Conservation (phyloP, 1,140 invertebrate species). For the Cecropterus lyciades region DNA sequence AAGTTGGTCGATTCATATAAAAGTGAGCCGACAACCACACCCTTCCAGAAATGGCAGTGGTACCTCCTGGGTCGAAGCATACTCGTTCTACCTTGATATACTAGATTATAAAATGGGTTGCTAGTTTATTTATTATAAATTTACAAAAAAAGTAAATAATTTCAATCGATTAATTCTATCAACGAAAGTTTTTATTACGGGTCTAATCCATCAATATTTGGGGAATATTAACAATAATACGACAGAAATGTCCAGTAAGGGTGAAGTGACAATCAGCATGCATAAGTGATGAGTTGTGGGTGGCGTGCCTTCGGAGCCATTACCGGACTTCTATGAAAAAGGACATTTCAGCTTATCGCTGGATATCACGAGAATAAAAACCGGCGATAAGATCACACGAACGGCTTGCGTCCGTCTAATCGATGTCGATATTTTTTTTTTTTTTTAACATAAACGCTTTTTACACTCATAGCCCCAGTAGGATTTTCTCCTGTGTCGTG, state of each 20-base stretch:
- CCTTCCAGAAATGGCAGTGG: no score
- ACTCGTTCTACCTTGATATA: no score
- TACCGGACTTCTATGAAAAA: slow-evolving; percentile 81
- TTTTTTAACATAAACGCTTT: no score
- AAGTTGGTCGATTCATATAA: no score
- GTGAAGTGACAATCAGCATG: slow-evolving; percentile 77
- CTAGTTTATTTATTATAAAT: no score
- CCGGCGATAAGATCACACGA: slow-evolving; percentile 72
- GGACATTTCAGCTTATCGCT: slow-evolving; percentile 79
- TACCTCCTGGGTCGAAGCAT: no score
- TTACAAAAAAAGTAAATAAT: no score
- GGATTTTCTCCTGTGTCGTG: no score
- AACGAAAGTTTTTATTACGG: slow-evolving; percentile 24
- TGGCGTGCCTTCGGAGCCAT: slow-evolving; percentile 75
- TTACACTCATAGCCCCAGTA: no score
- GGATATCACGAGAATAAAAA: slow-evolving; percentile 82
- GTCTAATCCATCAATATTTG: slow-evolving; percentile 30
- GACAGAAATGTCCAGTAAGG: slow-evolving; percentile 58
- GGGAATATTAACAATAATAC: slow-evolving; percentile 26
- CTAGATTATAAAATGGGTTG: no score
- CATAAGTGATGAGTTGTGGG: slow-evolving; percentile 74
- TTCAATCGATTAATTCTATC: slow-evolving; percentile 2
- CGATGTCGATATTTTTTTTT: slow-evolving; percentile 70
- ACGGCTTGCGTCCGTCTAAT: slow-evolving; percentile 42
- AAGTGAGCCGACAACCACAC: no score